These are phyloP conservation scores for Leptinotarsa peninsularis DNA, from an alignment of 2,888 invertebrate species.

Conservation along the genomic window DNA sequence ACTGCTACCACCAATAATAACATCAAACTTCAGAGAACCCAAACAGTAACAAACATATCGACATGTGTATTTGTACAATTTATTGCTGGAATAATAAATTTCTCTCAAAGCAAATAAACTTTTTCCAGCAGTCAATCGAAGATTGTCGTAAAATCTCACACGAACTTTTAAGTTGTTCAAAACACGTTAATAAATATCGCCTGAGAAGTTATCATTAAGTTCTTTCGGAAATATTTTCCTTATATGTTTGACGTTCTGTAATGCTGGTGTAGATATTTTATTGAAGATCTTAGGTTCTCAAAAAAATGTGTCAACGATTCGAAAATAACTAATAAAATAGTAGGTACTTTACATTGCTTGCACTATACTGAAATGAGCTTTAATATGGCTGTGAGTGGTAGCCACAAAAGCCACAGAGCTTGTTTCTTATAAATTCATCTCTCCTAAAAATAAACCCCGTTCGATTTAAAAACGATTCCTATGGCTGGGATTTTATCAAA, in stretches of 20 bases:
- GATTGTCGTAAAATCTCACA: conserved; percentile 6
- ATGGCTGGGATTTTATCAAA: too few relatives aligned
- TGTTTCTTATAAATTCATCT: too few relatives aligned
- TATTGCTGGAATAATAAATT: conserved; percentile 4
- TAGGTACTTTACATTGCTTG: too few relatives aligned
- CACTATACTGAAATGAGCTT: too few relatives aligned
- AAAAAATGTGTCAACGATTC: too few relatives aligned
- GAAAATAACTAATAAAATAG: too few relatives aligned
- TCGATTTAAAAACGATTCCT: too few relatives aligned
- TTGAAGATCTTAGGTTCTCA: too few relatives aligned
- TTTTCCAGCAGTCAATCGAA: conserved; percentile 2
- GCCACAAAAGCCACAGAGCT: too few relatives aligned
- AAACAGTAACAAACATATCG: conserved; percentile 12
- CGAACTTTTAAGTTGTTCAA: conserved; percentile 4
- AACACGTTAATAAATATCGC: conserved; percentile 10
- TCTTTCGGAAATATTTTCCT: not conserved
- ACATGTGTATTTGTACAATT: conserved; percentile 10
- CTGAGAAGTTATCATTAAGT: not conserved
- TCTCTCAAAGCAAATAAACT: conserved; percentile 2
- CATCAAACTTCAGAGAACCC: conserved; percentile 6
- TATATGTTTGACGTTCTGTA: not conserved
- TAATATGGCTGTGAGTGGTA: too few relatives aligned
- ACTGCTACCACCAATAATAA: not conserved
- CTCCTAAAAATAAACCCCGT: too few relatives aligned
- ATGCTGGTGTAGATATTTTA: too few relatives aligned